Evolutionary conservation across 2,797 vertebrate species (phyloP).

Genomic region (Alcedo quadribrachys): DNA sequence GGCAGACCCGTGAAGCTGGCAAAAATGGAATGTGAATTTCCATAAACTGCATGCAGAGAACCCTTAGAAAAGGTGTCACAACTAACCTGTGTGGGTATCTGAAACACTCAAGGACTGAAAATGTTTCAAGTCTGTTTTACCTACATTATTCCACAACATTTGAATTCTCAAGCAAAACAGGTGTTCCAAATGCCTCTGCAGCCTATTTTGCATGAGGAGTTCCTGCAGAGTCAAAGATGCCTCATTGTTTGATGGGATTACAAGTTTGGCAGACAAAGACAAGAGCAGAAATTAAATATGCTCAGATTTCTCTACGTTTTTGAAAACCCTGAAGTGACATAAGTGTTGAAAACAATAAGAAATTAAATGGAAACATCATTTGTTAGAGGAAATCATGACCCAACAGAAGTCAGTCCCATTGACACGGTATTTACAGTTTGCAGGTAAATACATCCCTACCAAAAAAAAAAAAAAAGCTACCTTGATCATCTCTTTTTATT

Average conservation of each 20-base stretch:
- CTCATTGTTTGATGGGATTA: neutral
- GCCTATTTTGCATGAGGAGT: neutral
- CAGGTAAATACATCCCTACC: neutral
- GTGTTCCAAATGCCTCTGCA: neutral
- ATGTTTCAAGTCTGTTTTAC: neutral
- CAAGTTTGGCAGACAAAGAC: neutral
- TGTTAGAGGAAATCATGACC: neutral
- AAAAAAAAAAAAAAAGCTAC: neutral
- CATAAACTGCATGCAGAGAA: neutral
- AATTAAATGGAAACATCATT: neutral
- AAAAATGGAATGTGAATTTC: neutral
- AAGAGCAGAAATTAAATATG: neutral
- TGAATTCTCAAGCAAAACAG: neutral
- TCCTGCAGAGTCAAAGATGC: neutral
- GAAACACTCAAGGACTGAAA: neutral
- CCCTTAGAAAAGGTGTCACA: neutral
- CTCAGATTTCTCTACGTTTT: neutral
- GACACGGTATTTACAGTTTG: neutral
- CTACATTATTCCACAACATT: neutral
- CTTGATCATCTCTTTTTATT: neutral
- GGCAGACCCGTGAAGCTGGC: neutral
- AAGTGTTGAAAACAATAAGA: neutral
- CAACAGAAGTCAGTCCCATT: neutral
- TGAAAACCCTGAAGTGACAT: neutral
- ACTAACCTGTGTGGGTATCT: neutral